Evolutionary conservation across 2,888 invertebrate species (phyloP).

Genomic region (Temnothorax unifasciatus): DNA sequence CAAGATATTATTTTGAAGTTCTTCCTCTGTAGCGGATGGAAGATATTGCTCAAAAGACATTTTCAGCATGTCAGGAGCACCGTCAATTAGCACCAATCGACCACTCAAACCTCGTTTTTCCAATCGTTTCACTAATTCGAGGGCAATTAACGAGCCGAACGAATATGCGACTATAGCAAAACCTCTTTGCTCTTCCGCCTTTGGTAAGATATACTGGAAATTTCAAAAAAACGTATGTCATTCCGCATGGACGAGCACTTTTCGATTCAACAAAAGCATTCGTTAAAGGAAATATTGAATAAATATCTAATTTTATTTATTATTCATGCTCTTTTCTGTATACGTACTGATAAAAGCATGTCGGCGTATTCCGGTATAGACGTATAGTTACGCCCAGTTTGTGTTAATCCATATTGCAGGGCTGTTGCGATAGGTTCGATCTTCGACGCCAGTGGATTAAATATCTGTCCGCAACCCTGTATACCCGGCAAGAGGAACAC

Average conservation of each 20-base stretch:
- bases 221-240: not conserved
- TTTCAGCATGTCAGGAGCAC: slow-evolving; percentile 91
- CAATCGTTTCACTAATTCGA: slow-evolving; percentile 92
- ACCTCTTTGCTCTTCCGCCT: slow-evolving; percentile 78
- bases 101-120: slow-evolving; percentile 90
- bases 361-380: slow-evolving; percentile 54
- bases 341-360: slow-evolving; percentile 56
- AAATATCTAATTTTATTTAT: not conserved
- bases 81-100: slow-evolving; percentile 92
- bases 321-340: not conserved
- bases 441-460: slow-evolving; percentile 80
- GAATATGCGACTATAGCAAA: slow-evolving; percentile 96
- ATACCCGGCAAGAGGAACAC: slow-evolving; percentile 85
- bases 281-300: not conserved
- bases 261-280: not conserved
- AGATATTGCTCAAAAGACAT: slow-evolving; percentile 87
- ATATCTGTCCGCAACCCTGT: slow-evolving; percentile 83
- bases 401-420: slow-evolving; percentile 72
- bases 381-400: not conserved
- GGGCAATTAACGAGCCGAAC: slow-evolving; percentile 92
- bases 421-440: slow-evolving; percentile 81
- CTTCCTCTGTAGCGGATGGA: slow-evolving; percentile 85
- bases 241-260: not conserved
- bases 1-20: slow-evolving; percentile 88
- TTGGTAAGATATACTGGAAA: slow-evolving; percentile 88